phyloP scores from a whole-genome alignment of 2,113 vertebrate species.

The Haliaeetus leucogaster region DNA sequence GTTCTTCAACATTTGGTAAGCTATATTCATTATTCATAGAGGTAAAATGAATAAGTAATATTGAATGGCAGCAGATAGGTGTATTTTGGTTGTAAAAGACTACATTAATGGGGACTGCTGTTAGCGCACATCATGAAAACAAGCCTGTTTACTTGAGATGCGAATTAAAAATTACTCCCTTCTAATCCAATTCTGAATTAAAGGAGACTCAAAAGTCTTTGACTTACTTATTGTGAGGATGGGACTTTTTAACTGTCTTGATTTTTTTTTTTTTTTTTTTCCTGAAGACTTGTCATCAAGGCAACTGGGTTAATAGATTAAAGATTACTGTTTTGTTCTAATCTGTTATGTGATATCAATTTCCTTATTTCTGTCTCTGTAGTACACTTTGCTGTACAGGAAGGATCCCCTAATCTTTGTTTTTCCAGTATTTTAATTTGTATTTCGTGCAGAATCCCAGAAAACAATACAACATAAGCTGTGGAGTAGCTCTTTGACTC shows the following conservation, averaged over 20 bases:
- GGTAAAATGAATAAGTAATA: conserved; percentile 44
- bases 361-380: background rate
- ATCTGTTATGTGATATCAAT: background rate
- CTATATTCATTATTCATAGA: conserved; percentile 42
- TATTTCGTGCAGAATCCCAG: background rate
- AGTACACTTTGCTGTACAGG: background rate
- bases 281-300: background rate
- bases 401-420: background rate
- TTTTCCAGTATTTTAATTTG: background rate
- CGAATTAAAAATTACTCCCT: background rate
- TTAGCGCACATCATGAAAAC: background rate
- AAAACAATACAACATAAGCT: background rate
- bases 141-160: background rate
- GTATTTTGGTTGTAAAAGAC: background rate
- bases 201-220: background rate
- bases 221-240: background rate
- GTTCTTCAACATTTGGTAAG: background rate
- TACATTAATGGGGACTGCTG: background rate
- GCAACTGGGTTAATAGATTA: background rate
- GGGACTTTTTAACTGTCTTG: background rate
- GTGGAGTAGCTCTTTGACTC: background rate
- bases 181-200: background rate
- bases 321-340: background rate
- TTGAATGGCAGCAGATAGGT: background rate
- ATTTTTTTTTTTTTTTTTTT: too few species aligned